A percentile compares a stretch with the other conserved stretches of the same genome.
These are phyloP conservation scores for Hyppa rectilinea DNA, from an alignment of 2,888 invertebrate species.

Conservation along the genomic window DNA sequence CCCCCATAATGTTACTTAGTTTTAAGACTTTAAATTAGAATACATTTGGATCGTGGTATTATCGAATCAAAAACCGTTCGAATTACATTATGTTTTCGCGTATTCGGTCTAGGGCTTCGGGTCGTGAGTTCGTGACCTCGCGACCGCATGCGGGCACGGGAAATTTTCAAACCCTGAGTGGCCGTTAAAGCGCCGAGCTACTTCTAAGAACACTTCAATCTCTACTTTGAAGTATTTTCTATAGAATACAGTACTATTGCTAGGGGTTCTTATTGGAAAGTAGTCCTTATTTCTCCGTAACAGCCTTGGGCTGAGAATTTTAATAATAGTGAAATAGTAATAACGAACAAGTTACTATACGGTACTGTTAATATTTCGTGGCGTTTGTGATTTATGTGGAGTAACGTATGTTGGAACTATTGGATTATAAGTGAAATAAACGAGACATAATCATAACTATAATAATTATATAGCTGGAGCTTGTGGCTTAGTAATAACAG, in stretches of 20 bases:
- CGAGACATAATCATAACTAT: neutral
- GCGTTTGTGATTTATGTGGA: neutral
- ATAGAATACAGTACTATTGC: neutral
- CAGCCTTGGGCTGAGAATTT: neutral
- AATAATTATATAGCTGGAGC: too few species aligned
- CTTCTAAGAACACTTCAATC: neutral
- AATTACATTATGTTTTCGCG: neutral
- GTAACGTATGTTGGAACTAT: neutral
- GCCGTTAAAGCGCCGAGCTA: neutral
- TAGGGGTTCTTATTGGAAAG: neutral
- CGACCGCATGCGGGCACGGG: neutral
- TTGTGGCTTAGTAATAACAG: too few species aligned
- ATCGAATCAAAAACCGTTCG: neutral
- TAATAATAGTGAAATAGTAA: constrained; percentile 5
- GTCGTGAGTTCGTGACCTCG: too few species aligned
- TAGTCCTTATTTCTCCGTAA: neutral
- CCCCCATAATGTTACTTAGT: neutral
- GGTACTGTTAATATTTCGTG: neutral
- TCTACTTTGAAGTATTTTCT: neutral
- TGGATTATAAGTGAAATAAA: too few species aligned
- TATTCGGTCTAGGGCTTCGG: neutral
- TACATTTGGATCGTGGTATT: neutral
- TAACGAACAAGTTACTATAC: neutral
- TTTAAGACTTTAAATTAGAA: neutral
- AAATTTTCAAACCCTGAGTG: too few species aligned